Base-by-base conservation (phyloP, 2,113 vertebrate species). In the Albula glossodonta region DNA sequence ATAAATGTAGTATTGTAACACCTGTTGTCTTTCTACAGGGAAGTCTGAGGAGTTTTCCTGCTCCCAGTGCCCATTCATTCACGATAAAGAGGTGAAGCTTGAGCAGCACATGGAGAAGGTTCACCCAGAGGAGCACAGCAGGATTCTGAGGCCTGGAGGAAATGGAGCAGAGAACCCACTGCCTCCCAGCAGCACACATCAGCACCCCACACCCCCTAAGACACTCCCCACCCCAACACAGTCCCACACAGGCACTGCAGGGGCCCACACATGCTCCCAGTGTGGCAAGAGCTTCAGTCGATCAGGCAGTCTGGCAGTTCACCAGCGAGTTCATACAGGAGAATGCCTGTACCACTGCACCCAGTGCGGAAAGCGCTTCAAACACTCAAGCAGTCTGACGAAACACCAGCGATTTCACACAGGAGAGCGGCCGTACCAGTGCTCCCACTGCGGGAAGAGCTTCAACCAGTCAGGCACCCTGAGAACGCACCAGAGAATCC, bases 401-500 rank as follows among this genome's bases (percentile, higher is more conserved):
- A 41, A 41, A 41, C 31, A 41, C 31, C 31, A 41, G 31, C 31
- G 31, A 41, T 41, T 41, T 41, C 31, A 41, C 31, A 41, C 31
- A 41, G 31, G 31, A 41, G 31, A 41, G 31, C 31, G 31, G 31
- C 31, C 31, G 31, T 41, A 41, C 31, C 31, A 41, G 31, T 41
- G 31, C 31, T 41, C 31, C 31, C 31, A 41, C 31, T 41, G 31
- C 31, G 31, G 31, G 31, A 41, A 41, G 31, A 41, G 31, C 31
- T 41, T 41, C 31, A 41, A 41, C 31, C 31, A 41, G 31, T 41
- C 31, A 41, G 31, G 7, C 12, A 12, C 6, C 53, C 53, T 56
- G 53, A 56, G 12, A 56, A 56, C 94, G n/a, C n/a, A 94, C 87
- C 92, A 91, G 89, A 78, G 94, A 57, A 91, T 41, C 31, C 31